A percentile compares a stretch with the other conserved stretches of the same genome.
phyloP scores from a whole-genome alignment of 2,888 invertebrate species.

The Nomada hirtipes region DNA sequence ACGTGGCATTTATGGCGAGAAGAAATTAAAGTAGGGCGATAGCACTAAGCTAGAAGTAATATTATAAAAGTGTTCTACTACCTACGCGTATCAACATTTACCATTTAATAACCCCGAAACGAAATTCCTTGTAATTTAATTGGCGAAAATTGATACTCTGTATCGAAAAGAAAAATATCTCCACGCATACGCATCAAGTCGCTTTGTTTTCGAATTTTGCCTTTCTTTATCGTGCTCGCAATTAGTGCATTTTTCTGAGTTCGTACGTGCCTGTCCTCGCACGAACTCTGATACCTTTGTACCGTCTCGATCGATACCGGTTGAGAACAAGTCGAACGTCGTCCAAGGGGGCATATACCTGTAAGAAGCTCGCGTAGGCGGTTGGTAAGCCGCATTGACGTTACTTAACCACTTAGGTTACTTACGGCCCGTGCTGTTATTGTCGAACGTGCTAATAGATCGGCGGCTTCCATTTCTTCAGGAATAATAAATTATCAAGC shows the following conservation, averaged over 20 bases:
- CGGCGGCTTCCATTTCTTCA: conserved; percentile 74
- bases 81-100: no score
- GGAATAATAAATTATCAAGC: conserved; percentile 75
- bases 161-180: neutral
- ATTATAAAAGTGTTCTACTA: no score
- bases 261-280: neutral
- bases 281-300: conserved; percentile 19
- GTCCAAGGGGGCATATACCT: conserved; percentile 23
- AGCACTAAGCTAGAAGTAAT: no score
- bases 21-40: no score
- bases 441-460: conserved; percentile 77
- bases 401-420: conserved; percentile 75
- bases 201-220: neutral
- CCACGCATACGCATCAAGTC: neutral
- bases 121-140: no score
- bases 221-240: neutral
- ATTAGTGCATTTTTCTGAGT: neutral
- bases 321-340: conserved; percentile 20
- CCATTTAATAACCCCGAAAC: no score
- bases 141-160: no score
- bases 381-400: conserved; percentile 67
- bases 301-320: conserved; percentile 57
- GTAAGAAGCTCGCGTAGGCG: conserved; percentile 66
- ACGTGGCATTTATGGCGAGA: no score
- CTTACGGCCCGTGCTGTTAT: conserved; percentile 73